Conservation (phyloP, 2,797 vertebrate genomes). For the Coregonus ussuriensis region DNA sequence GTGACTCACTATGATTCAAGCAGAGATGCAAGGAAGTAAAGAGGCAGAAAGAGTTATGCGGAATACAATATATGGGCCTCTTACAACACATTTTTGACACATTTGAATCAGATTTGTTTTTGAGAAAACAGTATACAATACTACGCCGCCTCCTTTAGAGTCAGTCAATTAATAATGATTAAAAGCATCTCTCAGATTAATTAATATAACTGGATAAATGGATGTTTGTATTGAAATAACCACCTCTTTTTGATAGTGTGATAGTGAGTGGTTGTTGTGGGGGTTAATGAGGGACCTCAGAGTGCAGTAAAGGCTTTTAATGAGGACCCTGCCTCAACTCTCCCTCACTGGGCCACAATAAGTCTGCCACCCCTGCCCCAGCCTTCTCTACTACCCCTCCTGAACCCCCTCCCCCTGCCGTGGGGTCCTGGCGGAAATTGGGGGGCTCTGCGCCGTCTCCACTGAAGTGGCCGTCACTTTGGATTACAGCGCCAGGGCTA, state of each 20-base stretch:
- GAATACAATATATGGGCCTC: neutral
- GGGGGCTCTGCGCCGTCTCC: slow-evolving; percentile 67
- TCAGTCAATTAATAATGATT: too few species aligned
- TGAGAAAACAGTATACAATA: neutral
- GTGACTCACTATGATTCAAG: neutral
- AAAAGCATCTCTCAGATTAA: neutral
- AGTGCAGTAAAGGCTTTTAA: slow-evolving; percentile 78
- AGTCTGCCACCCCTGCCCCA: slow-evolving; percentile 59
- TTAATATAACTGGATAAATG: slow-evolving; percentile 26
- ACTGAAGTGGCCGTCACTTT: slow-evolving; percentile 77
- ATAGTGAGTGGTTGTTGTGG: slow-evolving; percentile 74
- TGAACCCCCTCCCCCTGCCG: slow-evolving; percentile 41
- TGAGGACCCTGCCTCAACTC: slow-evolving; percentile 63
- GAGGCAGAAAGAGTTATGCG: neutral
- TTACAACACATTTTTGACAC: too few species aligned
- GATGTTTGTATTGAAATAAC: slow-evolving; percentile 50
- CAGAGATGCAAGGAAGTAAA: neutral
- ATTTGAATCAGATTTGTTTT: neutral
- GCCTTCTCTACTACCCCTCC: slow-evolving; percentile 37
- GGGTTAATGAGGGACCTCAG: slow-evolving; percentile 75
- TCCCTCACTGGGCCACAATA: slow-evolving; percentile 64
- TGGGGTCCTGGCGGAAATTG: slow-evolving; percentile 68
- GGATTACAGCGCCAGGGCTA: slow-evolving; percentile 69
- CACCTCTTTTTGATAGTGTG: slow-evolving; percentile 73
- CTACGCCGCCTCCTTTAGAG: neutral